A percentile compares a stretch with the other conserved stretches of the same genome.
These are phyloP conservation scores for Coleophora deauratella DNA, from an alignment of 2,888 invertebrate genomes.

Conservation along the genomic window DNA sequence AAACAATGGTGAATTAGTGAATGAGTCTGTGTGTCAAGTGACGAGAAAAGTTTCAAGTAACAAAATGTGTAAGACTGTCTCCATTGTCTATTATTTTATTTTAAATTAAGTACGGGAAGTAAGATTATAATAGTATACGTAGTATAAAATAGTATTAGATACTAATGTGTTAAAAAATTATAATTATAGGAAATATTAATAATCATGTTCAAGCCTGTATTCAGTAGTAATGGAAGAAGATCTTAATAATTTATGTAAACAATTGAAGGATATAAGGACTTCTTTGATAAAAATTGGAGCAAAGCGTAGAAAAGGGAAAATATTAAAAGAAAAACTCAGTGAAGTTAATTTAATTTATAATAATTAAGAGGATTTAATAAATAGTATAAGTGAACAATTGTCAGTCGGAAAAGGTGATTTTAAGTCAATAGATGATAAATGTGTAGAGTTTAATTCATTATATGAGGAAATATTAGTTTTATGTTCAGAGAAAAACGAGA, in stretches of 20 bases:
- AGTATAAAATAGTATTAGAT: too few species aligned
- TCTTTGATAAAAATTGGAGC: background rate
- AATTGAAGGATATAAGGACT: background rate
- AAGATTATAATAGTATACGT: too few species aligned
- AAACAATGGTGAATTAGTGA: too few species aligned
- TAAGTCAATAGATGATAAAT: background rate
- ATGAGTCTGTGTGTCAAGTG: too few species aligned
- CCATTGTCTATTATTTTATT: too few species aligned
- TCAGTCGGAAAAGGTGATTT: background rate
- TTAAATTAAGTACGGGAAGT: too few species aligned
- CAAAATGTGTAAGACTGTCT: too few species aligned
- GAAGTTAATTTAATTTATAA: background rate
- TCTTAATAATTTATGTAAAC: background rate
- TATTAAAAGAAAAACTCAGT: background rate
- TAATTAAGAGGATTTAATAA: background rate
- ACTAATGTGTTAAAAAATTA: too few species aligned
- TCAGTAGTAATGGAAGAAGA: background rate
- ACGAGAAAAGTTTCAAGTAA: too few species aligned
- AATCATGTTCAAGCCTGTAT: too few species aligned
- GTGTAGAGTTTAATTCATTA: background rate
- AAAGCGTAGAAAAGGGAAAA: background rate
- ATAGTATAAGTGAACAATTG: background rate
- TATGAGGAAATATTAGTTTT: background rate
- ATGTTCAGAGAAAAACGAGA: background rate
- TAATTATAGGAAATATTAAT: too few species aligned